Evolutionary conservation across 2,797 vertebrate genomes (phyloP).

Genomic region (Rhynchotus rufescens): DNA sequence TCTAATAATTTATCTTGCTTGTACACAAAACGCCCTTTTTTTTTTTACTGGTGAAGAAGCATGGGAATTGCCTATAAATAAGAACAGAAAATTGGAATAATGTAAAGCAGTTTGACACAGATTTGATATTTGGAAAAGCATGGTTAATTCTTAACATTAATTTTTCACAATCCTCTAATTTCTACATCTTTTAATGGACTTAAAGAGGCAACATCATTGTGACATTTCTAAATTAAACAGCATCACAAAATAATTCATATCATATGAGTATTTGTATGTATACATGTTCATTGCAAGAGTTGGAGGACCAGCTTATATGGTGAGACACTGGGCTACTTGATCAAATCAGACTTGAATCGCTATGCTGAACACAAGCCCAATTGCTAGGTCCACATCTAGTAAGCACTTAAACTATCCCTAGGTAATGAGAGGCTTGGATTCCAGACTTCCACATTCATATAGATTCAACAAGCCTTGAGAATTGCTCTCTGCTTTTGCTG

Average conservation of each 20-base stretch:
- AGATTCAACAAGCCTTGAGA: background rate
- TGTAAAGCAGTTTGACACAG: slow-evolving; percentile 26
- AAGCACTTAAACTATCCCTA: background rate
- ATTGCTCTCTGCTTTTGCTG: background rate
- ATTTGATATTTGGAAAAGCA: slow-evolving; percentile 16
- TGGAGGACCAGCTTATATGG: background rate
- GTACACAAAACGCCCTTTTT: background rate
- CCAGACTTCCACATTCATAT: background rate
- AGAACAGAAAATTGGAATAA: slow-evolving; percentile 19
- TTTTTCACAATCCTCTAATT: background rate
- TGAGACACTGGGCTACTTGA: background rate
- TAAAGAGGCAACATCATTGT: background rate
- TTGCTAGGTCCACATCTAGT: background rate
- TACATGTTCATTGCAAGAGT: background rate
- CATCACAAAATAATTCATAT: background rate
- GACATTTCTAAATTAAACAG: slow-evolving; percentile 18
- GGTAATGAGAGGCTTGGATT: background rate
- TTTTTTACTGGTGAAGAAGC: slow-evolving; percentile 8
- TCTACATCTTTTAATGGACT: slow-evolving; percentile 18
- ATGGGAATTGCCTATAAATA: slow-evolving; percentile 13
- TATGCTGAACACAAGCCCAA: background rate
- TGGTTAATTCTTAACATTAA: background rate
- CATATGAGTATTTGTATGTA: background rate
- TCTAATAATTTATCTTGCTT: background rate
- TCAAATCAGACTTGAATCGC: background rate